Conservation (phyloP, 2,797 vertebrate genomes). For the Nyctibius grandis region DNA sequence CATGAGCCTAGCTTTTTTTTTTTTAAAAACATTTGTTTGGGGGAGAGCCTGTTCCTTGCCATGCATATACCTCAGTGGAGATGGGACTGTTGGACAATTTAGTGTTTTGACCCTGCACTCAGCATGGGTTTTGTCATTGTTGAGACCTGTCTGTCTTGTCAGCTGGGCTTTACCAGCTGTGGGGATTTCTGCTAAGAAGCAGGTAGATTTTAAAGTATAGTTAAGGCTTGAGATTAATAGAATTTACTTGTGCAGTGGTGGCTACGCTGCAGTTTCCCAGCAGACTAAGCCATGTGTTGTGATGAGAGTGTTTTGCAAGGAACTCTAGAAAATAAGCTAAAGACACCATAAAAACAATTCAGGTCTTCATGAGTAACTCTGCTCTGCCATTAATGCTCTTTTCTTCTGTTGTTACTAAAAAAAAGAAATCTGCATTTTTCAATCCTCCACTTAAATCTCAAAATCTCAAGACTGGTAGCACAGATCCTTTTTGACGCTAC, state of each 20-base stretch:
- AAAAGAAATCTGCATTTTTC: background rate
- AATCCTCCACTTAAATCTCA: background rate
- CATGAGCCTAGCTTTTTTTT: background rate
- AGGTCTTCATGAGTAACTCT: background rate
- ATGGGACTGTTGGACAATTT: background rate
- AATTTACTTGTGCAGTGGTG: background rate
- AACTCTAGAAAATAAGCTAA: background rate
- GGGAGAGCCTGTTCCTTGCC: background rate
- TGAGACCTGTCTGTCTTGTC: background rate
- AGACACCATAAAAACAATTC: background rate
- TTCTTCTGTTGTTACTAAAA: background rate
- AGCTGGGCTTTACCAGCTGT: background rate
- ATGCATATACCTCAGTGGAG: background rate
- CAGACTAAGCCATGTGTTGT: background rate
- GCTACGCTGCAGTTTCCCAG: background rate
- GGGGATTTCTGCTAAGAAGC: background rate
- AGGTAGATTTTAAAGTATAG: background rate
- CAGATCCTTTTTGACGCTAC: background rate
- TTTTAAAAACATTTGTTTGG: background rate
- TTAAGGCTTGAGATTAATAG: background rate
- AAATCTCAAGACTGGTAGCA: background rate
- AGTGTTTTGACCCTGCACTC: background rate
- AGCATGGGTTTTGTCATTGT: rapidly evolving
- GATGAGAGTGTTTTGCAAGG: background rate
- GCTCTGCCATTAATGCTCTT: background rate